Evolutionary conservation across 2,888 invertebrate species (phyloP).

Genomic region (Drosophila picticornis): DNA sequence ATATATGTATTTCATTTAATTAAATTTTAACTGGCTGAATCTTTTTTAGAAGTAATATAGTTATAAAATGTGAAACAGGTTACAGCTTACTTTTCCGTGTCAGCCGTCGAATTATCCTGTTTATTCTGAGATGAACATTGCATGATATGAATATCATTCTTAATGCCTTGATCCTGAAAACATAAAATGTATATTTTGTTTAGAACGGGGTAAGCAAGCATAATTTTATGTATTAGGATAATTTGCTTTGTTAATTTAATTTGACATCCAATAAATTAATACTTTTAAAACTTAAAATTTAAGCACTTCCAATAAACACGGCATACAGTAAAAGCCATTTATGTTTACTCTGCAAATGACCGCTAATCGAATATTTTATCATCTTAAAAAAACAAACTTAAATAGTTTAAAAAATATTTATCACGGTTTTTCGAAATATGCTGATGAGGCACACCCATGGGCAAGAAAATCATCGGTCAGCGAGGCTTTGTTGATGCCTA

Average conservation of each 20-base stretch:
- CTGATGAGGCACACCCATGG: too few species aligned
- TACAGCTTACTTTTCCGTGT: slow-evolving; percentile 29
- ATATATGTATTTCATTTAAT: neutral
- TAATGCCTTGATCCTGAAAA: slow-evolving; percentile 22
- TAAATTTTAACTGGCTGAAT: neutral
- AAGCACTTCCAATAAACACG: neutral
- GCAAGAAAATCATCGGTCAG: too few species aligned
- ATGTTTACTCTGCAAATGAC: too few species aligned
- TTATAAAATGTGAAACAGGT: neutral
- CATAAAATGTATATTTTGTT: neutral
- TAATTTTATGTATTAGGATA: neutral
- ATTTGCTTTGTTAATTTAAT: neutral
- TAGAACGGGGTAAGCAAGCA: too few species aligned
- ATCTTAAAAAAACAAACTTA: too few species aligned
- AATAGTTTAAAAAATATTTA: too few species aligned
- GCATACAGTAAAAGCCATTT: neutral
- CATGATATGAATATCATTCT: slow-evolving; percentile 17
- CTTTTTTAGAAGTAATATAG: neutral
- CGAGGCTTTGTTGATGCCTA: too few species aligned
- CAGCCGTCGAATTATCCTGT: neutral
- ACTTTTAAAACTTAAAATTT: neutral
- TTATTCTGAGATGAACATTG: slow-evolving; percentile 17
- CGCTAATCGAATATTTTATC: too few species aligned
- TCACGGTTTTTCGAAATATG: too few species aligned
- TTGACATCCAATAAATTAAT: neutral